Base-by-base conservation (phyloP, 2,113 vertebrate species). In the human region DNA sequence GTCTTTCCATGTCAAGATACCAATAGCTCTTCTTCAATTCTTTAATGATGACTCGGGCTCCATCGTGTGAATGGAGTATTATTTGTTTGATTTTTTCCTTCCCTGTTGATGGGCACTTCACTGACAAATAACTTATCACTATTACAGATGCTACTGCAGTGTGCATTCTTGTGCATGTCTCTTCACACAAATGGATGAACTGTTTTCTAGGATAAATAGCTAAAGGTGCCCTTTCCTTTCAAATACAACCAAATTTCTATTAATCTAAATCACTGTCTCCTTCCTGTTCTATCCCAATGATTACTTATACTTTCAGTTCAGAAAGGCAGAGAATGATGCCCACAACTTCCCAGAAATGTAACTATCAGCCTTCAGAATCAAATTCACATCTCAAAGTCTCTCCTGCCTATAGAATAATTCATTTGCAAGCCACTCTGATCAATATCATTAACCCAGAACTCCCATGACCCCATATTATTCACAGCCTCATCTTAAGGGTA, bases 311-410 rank as follows among this genome's bases (percentile, higher is more conserved):
- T 86, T 90, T 73, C 14, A 7, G 25, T 59, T 90, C 16, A 82
- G 83, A 96, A 92, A 94, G 81, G 79, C 52, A 70, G 59, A 85
- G 38, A 95, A 80, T 8, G 7, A 79, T 70, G 59, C 35, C 40
- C 8, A 22, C 25, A 70, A 48, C n/a, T 92, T 89, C 75, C 48
- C 72, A 90, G 50, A 97, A 95, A 90, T 64, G 10, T 30, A 88
- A 72, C n/a, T 3, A 73, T 13, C 16, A 84, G 35, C 6, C 83
- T 85, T 87, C 73, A 93, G 68, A 89, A 89, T 78, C 40, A 86
- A 90, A 84, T 59, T 90, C 35, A 85, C 16, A 61, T 75, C 48
- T 95, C 73, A 83, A 93, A 57, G 27, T 35, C 30, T 35, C 13
- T 40, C 40, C 30, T 89, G 50, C 17, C 85, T 7, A 75, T 6